Percentiles rank a stretch among this genome's conserved stretches.
Evolutionary conservation across 2,888 invertebrate genomes (phyloP).

Genomic region (Aricia artaxerxes): DNA sequence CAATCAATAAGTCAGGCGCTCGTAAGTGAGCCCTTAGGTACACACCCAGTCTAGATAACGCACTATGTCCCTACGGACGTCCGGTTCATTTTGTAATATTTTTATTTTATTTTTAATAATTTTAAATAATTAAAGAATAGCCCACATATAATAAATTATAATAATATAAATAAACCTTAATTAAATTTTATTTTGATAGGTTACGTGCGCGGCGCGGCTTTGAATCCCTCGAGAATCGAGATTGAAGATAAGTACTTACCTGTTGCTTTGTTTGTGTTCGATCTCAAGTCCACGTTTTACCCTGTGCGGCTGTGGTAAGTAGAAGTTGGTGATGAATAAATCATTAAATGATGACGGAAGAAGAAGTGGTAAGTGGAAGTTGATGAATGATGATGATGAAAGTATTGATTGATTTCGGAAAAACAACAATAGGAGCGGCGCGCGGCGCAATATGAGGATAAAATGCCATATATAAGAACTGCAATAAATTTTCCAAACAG

Average conservation of each 20-base stretch:
- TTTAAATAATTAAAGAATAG: not conserved
- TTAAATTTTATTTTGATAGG: not conserved
- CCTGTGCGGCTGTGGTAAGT: not conserved
- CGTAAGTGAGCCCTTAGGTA: not conserved
- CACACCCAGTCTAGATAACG: not conserved
- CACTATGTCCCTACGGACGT: not conserved
- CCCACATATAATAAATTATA: not conserved
- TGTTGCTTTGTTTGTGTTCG: not conserved
- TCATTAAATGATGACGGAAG: too few species aligned
- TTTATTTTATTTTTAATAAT: not conserved
- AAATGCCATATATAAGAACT: too few species aligned
- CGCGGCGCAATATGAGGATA: too few species aligned
- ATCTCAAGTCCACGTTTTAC: too few species aligned
- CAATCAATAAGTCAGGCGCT: constrained; percentile 22
- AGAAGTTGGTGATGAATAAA: not conserved
- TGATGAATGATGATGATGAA: too few species aligned
- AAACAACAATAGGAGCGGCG: too few species aligned
- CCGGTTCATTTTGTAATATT: not conserved
- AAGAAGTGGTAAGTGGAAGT: too few species aligned
- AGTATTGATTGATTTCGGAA: too few species aligned
- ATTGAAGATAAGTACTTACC: not conserved
- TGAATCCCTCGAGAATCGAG: too few species aligned
- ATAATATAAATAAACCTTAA: not conserved
- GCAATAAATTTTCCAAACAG: too few species aligned
- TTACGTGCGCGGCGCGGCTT: not conserved